These are phyloP conservation scores for Acropora yongei DNA, from an alignment of 64 coral and sea anemone species.

Conservation along the genomic window DNA sequence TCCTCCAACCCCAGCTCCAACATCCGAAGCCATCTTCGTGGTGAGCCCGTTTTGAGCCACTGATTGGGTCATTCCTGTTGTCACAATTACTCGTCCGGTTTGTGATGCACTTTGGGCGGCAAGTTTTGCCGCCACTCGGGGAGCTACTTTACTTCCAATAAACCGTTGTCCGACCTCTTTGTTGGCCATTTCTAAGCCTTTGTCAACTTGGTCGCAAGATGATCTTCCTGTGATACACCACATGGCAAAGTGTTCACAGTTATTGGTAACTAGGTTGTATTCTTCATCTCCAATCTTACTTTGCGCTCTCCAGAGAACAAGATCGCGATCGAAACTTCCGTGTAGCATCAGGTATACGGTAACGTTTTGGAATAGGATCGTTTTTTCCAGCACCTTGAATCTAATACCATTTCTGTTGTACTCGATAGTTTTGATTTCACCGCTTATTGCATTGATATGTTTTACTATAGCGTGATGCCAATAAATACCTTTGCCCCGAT, in stretches of 20 bases:
- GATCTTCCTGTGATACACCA: conserved; percentile 63
- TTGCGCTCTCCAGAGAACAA: conserved; percentile 54
- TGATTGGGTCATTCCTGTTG: too few relatives aligned
- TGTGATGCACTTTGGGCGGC: too few relatives aligned
- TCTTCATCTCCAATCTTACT: conserved; percentile 27
- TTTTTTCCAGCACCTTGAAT: not conserved
- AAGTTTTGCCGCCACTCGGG: not conserved
- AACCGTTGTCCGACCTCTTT: not conserved
- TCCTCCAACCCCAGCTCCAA: too few relatives aligned
- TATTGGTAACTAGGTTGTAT: conserved; percentile 63
- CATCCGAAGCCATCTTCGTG: too few relatives aligned
- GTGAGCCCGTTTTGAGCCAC: too few relatives aligned
- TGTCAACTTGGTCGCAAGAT: conserved; percentile 43
- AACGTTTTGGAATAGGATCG: too few relatives aligned
- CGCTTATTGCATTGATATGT: not conserved
- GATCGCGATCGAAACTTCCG: not conserved
- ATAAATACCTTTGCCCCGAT: not conserved
- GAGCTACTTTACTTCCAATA: not conserved
- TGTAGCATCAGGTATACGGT: conserved; percentile 17
- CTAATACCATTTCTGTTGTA: conserved; percentile 1
- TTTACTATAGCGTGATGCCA: conserved; percentile 48
- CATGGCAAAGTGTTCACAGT: not conserved
- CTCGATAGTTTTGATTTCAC: conserved; percentile 2
- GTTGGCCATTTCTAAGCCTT: conserved; percentile 3
- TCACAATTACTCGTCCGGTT: too few relatives aligned